These are phyloP conservation scores for Cichladusa arquata DNA, from an alignment of 2,113 vertebrate genomes.

Conservation along the genomic window DNA sequence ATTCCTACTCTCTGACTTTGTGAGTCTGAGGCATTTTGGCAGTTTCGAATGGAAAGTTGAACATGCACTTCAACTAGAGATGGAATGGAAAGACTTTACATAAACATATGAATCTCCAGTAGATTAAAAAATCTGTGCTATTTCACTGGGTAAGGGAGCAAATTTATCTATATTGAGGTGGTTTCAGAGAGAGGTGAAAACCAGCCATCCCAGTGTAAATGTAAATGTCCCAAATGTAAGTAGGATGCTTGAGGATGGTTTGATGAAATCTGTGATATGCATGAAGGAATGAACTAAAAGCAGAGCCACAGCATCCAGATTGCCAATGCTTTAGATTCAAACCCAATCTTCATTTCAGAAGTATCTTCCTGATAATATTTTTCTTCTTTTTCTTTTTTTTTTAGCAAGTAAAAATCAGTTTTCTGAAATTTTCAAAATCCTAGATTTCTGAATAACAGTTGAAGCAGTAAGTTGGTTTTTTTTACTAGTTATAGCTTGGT, in stretches of 20 bases:
- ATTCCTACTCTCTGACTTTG: constrained; percentile 53
- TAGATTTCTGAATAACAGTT: neutral
- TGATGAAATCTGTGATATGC: neutral
- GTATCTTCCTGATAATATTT: neutral
- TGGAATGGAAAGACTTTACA: constrained; percentile 44
- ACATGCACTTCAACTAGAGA: constrained; percentile 36
- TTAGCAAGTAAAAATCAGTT: neutral
- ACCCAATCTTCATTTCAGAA: neutral
- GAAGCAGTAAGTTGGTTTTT: neutral
- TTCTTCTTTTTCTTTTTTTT: neutral
- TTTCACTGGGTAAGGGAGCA: neutral
- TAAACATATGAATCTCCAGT: constrained; percentile 49
- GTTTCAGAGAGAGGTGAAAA: neutral
- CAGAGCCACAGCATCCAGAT: neutral
- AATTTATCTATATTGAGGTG: neutral
- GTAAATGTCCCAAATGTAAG: neutral
- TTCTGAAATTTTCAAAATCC: neutral
- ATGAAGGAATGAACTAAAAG: neutral
- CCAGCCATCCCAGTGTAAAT: neutral
- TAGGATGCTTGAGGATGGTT: neutral
- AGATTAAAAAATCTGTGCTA: neutral
- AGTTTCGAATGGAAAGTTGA: constrained; percentile 66
- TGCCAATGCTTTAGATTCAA: neutral
- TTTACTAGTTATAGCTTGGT: neutral
- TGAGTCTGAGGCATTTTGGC: constrained; percentile 60